Base-by-base conservation (phyloP, 2,113 vertebrate genomes). In the Cephalophus harveyi region DNA sequence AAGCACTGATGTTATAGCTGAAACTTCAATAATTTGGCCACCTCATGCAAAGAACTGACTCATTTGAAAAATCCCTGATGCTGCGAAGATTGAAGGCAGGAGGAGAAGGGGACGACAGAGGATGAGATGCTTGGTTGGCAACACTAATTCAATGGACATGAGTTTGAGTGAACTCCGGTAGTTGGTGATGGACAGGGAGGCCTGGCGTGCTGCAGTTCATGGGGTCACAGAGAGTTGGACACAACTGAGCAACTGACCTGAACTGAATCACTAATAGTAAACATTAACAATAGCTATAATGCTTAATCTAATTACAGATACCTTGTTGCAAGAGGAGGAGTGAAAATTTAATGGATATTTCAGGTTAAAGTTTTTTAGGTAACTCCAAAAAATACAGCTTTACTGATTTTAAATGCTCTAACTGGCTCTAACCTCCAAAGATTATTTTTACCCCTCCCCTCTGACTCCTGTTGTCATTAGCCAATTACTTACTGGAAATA, bases 251-350 rank as follows among this genome's bases (percentile, higher is more conserved):
- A 15, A 62, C 30, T 62, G 28, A 62, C 33, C 60, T 62, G 60
- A 62, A 62, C 30, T 62, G 60, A 33, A 33, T 62, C n/a, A 67
- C 46, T 74, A 89, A 89, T 57, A 94, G 86, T 36, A 87, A 91
- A 87, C 52, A 87, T 82, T 82, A 93, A 62, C 78, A 95, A 95
- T 14, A 89, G 40, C 36, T 52, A 57, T 62, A 95, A 67, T 21
- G 36, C 76, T 85, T 92, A 94, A 97, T 87, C 91, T 94, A 95
- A 97, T 89, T 95, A 64, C n/a, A 92, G 55, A 60, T 91, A 46
- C 8, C 59, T 95, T 95, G 40, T 76, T 89, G 62, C 2, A 91
- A 59, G 54, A 91, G 48, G 67, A 95, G 54, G 33, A 96, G 54
- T 81, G 33, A 95, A 97, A 67, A 87, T 59, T 59, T 95, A 95